phyloP scores from a whole-genome alignment of 37 sponge, comb jelly and placozoan genomes.

The Cliona cf. orientalis region DNA sequence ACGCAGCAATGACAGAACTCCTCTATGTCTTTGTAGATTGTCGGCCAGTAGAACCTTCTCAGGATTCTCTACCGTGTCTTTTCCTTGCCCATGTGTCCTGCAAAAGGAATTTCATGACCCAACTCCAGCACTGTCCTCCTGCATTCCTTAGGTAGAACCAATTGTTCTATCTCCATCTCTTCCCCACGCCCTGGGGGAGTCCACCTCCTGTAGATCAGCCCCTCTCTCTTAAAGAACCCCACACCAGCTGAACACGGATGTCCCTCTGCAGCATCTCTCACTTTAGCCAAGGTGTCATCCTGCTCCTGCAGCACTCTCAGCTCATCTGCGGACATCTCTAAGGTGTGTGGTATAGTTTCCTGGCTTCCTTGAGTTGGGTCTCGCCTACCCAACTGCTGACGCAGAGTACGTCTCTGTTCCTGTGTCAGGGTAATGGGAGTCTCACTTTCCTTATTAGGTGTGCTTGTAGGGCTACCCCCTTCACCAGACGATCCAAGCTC shows the following conservation, averaged over 20 bases:
- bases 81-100: conserved; percentile 58
- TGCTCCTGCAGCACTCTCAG: conserved; percentile 27
- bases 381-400: neutral
- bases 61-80: conserved; percentile 59
- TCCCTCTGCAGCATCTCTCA: neutral
- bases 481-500: neutral
- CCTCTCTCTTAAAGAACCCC: conserved; percentile 37
- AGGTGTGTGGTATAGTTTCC: neutral
- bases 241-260: neutral
- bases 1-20: conserved; percentile 48
- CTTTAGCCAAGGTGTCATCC: conserved; percentile 27
- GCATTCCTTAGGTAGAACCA: conserved; percentile 52
- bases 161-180: conserved; percentile 28
- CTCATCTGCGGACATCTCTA: conserved; percentile 30
- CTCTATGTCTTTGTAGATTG: conserved; percentile 38
- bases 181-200: conserved; percentile 5
- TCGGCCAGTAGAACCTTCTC: too few species aligned
- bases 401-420: neutral
- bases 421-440: neutral
- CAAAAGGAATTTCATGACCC: too few species aligned
- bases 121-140: conserved; percentile 29
- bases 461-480: too few species aligned
- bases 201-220: conserved; percentile 39
- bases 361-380: neutral
- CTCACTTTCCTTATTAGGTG: neutral